These are phyloP conservation scores for Listronotus bonariensis DNA, from an alignment of 1,140 invertebrate genomes.

Conservation along the genomic window DNA sequence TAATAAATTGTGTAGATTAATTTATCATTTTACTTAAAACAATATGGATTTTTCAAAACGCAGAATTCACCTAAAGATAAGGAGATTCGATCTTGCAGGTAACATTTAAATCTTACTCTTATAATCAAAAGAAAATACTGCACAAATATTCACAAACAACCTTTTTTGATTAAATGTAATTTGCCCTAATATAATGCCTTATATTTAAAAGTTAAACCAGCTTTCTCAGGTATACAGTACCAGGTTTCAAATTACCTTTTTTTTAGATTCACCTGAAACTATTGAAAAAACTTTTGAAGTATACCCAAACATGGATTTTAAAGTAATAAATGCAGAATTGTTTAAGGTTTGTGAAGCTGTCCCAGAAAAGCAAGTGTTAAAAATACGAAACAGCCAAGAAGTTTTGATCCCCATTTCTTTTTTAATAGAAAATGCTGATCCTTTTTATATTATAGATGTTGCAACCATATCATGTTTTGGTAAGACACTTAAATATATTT, in stretches of 20 bases:
- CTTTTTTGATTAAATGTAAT: conserved; percentile 13
- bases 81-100: conserved; percentile 48
- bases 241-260: background rate
- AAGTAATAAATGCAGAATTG: conserved; percentile 44
- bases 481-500: conserved; percentile 18
- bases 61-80: conserved; percentile 39
- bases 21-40: no score
- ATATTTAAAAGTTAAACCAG: background rate
- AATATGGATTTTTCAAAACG: conserved; percentile 22
- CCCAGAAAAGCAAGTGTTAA: conserved; percentile 50
- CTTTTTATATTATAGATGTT: conserved; percentile 45
- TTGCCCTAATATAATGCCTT: background rate
- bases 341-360: conserved; percentile 44
- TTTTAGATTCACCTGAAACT: conserved; percentile 39
- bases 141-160: no score
- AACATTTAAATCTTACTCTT: conserved; percentile 13
- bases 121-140: no score
- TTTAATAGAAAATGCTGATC: conserved; percentile 40
- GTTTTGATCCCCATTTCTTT: conserved; percentile 50
- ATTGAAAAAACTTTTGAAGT: conserved; percentile 43
- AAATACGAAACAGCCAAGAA: conserved; percentile 48
- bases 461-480: conserved; percentile 42
- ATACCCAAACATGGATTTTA: conserved; percentile 44
- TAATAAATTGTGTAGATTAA: no score
- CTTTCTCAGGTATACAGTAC: background rate